Percentiles rank a stretch among this genome's conserved stretches.
These are phyloP conservation scores for Coregonus ussuriensis DNA, from an alignment of 2,797 vertebrate species.

Conservation along the genomic window DNA sequence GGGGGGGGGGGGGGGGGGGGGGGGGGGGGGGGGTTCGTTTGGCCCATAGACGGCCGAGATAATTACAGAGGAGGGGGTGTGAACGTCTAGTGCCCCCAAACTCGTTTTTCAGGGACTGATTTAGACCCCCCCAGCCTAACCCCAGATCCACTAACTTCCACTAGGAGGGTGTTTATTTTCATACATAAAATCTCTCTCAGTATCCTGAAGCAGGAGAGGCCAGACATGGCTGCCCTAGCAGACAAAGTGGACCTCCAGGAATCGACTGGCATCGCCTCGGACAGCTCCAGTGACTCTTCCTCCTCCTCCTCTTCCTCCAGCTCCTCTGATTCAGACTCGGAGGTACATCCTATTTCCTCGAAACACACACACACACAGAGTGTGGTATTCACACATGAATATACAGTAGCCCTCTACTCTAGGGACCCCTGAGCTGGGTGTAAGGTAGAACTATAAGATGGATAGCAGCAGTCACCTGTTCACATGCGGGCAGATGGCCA, in stretches of 20 bases:
- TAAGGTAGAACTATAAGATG: neutral
- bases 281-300: conserved; percentile 96
- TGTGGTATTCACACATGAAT: neutral
- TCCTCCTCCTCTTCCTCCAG: conserved; percentile 90
- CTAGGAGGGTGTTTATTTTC: neutral
- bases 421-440: neutral
- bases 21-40: too few relatives aligned
- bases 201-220: conserved; percentile 91
- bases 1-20: too few relatives aligned
- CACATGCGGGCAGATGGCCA: neutral
- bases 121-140: too few relatives aligned
- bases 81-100: too few relatives aligned
- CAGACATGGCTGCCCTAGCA: conserved; percentile 88
- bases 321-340: conserved; percentile 90
- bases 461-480: conserved; percentile 1
- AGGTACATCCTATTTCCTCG: conserved; percentile 70
- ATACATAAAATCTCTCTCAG: conserved; percentile 58
- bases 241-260: conserved; percentile 97
- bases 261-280: conserved; percentile 95
- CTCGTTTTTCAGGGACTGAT: too few relatives aligned
- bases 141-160: too few relatives aligned
- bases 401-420: neutral
- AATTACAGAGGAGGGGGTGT: too few relatives aligned
- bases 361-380: conserved; percentile 10
- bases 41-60: too few relatives aligned